A percentile compares a stretch with the other conserved stretches of the same genome.
Evolutionary conservation across 1,140 invertebrate genomes (phyloP).

Genomic region (Lordiphosa stackelbergi): DNA sequence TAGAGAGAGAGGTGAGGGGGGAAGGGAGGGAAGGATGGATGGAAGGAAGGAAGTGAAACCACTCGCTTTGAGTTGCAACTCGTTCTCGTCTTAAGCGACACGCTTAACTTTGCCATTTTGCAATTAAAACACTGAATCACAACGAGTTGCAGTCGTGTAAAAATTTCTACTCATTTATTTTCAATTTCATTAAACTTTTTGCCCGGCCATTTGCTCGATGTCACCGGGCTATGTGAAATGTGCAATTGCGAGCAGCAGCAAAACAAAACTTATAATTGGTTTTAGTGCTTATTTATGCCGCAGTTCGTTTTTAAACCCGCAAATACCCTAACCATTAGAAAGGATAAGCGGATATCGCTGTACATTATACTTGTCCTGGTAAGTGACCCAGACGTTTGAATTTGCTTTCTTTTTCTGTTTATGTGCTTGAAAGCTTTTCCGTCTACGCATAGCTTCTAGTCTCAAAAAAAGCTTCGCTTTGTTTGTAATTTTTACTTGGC

Average conservation of each 20-base stretch:
- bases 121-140: constrained; percentile 58
- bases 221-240: constrained; percentile 51
- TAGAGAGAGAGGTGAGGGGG: constrained; percentile 1
- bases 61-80: constrained; percentile 50
- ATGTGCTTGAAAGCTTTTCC: background rate
- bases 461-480: too few species aligned
- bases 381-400: too few species aligned
- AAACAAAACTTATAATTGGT: constrained; percentile 73
- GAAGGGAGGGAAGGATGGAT: background rate
- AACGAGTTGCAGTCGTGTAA: constrained; percentile 36
- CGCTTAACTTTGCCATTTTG: constrained; percentile 55
- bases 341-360: background rate
- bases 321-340: constrained; percentile 40
- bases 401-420: too few species aligned
- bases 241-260: constrained; percentile 58
- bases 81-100: constrained; percentile 21
- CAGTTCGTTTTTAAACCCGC: constrained; percentile 50
- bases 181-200: constrained; percentile 73
- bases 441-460: too few species aligned
- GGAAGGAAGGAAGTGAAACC: background rate
- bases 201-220: constrained; percentile 57
- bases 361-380: too few species aligned
- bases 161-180: constrained; percentile 73
- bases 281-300: constrained; percentile 71
- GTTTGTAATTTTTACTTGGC: too few species aligned